These are phyloP conservation scores for Mus spretus DNA, from an alignment of 2,797 vertebrate species.

Conservation along the genomic window DNA sequence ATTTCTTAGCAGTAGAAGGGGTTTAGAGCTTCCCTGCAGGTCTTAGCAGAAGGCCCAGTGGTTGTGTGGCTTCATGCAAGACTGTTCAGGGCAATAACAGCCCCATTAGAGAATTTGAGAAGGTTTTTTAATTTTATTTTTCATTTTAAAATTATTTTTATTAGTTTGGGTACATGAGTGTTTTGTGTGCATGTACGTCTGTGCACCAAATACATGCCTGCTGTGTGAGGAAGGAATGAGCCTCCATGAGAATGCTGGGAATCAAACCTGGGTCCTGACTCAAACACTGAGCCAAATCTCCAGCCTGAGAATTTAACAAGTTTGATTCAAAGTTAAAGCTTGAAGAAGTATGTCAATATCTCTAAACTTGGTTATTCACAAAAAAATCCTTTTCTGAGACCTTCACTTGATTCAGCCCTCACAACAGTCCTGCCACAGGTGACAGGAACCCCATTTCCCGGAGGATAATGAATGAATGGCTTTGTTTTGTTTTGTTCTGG, in stretches of 20 bases:
- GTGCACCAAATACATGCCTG: not conserved
- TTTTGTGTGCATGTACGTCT: not conserved
- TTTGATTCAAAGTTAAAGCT: constrained; percentile 56
- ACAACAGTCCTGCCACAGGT: not conserved
- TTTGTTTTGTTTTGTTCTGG: not conserved
- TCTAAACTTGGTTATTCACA: constrained; percentile 31
- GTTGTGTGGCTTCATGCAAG: not conserved
- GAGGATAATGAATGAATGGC: not conserved
- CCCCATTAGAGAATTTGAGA: constrained; percentile 27
- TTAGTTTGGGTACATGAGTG: not conserved
- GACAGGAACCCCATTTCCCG: constrained; percentile 26
- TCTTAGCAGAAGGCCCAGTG: constrained; percentile 39
- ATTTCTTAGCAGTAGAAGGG: constrained; percentile 57
- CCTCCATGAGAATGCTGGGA: not conserved
- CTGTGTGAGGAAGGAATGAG: not conserved
- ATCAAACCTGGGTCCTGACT: not conserved
- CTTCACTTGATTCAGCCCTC: constrained; percentile 42
- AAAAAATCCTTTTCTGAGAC: constrained; percentile 42
- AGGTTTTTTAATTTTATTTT: not conserved
- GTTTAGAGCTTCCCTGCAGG: not conserved
- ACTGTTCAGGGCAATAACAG: constrained; percentile 17
- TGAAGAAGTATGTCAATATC: constrained; percentile 45
- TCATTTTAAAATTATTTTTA: not conserved
- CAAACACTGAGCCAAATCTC: not conserved
- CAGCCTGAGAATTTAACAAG: constrained; percentile 33